Evolutionary conservation across 2,113 vertebrate genomes (phyloP).

Genomic region (Anoplopoma fimbria): DNA sequence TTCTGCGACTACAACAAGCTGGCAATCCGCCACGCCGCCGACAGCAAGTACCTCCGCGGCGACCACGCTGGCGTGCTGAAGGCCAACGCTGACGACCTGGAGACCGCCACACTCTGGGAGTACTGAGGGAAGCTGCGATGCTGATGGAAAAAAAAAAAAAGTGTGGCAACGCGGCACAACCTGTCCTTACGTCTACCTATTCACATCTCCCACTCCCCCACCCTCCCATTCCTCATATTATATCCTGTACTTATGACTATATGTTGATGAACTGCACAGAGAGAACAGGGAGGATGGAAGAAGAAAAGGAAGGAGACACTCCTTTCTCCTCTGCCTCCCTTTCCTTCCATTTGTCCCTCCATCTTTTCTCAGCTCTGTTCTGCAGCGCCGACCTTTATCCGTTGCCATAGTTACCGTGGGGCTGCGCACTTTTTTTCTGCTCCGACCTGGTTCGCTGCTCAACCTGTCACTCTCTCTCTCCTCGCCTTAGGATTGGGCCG

Average conservation of each 20-base stretch:
- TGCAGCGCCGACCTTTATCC: conserved; percentile 64
- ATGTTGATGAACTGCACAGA: conserved; percentile 73
- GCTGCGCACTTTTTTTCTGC: conserved; percentile 75
- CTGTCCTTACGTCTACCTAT: conserved; percentile 33
- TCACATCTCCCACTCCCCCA: neutral
- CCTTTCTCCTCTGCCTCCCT: conserved; percentile 33
- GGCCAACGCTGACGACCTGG: conserved; percentile 91
- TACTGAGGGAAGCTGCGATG: conserved; percentile 86
- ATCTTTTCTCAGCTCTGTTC: conserved; percentile 55
- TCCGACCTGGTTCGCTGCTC: conserved; percentile 72
- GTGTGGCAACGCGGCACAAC: conserved; percentile 18
- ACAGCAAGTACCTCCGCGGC: conserved; percentile 94
- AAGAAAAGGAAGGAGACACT: conserved; percentile 32
- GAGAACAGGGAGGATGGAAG: conserved; percentile 57
- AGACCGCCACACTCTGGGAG: conserved; percentile 95
- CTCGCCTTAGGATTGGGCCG: conserved; percentile 59
- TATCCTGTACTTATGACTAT: conserved; percentile 51
- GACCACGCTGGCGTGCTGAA: conserved; percentile 98
- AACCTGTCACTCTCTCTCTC: conserved; percentile 57
- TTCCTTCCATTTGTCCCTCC: conserved; percentile 31
- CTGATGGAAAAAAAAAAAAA: conserved; percentile 27
- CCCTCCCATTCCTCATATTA: conserved; percentile 6
- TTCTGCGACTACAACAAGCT: conserved; percentile 99
- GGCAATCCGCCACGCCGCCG: conserved; percentile 88
- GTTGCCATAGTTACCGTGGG: conserved; percentile 80